Conservation (phyloP, 92 coral and sea anemone species). For the Pocillopora grandis region DNA sequence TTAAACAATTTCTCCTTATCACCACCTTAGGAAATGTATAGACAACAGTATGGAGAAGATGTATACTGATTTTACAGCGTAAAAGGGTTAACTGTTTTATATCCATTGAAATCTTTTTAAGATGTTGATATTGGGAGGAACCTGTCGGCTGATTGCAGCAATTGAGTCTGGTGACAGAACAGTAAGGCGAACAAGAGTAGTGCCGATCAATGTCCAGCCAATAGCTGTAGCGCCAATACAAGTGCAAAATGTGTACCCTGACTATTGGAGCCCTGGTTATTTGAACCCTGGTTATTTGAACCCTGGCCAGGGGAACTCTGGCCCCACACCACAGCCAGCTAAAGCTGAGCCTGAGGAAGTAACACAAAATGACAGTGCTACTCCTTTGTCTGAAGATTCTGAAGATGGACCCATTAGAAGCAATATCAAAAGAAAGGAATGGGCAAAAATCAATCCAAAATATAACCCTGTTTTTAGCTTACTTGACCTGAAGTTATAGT, state of each 20-base stretch:
- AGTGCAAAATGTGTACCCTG: background rate
- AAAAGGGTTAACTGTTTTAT: no score
- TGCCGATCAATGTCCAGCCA: slow-evolving; percentile 43
- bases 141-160: slow-evolving; percentile 69
- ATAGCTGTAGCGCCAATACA: background rate
- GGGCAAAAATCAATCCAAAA: slow-evolving; percentile 51
- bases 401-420: slow-evolving; percentile 14
- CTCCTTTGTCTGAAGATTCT: slow-evolving; percentile 14
- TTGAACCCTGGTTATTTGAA: background rate
- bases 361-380: background rate
- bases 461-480: slow-evolving; percentile 39
- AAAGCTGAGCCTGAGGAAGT: background rate
- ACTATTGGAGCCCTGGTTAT: background rate
- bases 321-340: background rate
- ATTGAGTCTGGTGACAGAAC: slow-evolving; percentile 68
- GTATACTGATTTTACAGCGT: no score
- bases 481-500: background rate
- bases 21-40: no score
- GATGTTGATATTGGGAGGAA: slow-evolving; percentile 75
- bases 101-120: slow-evolving; percentile 10
- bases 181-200: slow-evolving; percentile 65
- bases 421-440: slow-evolving; percentile 32
- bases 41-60: no score
- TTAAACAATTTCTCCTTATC: no score
- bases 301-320: background rate